Base-by-base conservation (phyloP, 2,113 vertebrate genomes). In the Lepisosteus oculatus region DNA sequence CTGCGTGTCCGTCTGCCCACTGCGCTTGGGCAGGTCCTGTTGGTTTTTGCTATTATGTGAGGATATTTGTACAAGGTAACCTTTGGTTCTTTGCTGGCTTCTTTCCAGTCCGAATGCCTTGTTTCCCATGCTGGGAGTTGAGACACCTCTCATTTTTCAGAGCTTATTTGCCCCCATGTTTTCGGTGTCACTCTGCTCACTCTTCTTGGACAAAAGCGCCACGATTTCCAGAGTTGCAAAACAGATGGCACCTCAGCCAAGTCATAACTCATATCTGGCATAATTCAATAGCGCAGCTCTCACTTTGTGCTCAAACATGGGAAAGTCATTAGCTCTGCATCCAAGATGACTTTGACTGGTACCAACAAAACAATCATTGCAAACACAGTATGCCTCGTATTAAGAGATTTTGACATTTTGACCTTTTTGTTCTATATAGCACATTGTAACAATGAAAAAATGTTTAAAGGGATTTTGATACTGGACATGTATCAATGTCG, bases 261-360 rank as follows among this genome's bases (percentile, higher is more conserved):
- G 68, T 76, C 78, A 79, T 79, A 76, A 78, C 70, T 79, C 78
- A 81, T 72, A 70, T 74, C 73, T 79, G 12, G 29, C 29, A 29
- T 2, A 29, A 29, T 29, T 29, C 29, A 29, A 29, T 29, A 2
- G 29, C 29, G 29, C 29, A 29, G 29, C 29, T 29, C 29, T 29
- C 29, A 29, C 29, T 29, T 29, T 29, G 29, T 29, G 29, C 29
- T 29, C 29, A 29, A 29, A 29, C 29, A 29, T 29, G 29, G 29
- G 29, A 29, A 29, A 29, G 29, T 29, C 29, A 29, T 29, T 29
- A 29, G 29, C 29, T 2, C 29, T 29, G 29, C 29, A 29, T 29
- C 29, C 29, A 29, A 29, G 2, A 29, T 29, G 29, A 29, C 29
- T 29, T 29, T 29, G 29, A 29, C 29, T 29, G 29, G 29, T 29